Evolutionary conservation across 2,797 vertebrate genomes (phyloP).

Genomic region (Chiloscyllium punctatum): DNA sequence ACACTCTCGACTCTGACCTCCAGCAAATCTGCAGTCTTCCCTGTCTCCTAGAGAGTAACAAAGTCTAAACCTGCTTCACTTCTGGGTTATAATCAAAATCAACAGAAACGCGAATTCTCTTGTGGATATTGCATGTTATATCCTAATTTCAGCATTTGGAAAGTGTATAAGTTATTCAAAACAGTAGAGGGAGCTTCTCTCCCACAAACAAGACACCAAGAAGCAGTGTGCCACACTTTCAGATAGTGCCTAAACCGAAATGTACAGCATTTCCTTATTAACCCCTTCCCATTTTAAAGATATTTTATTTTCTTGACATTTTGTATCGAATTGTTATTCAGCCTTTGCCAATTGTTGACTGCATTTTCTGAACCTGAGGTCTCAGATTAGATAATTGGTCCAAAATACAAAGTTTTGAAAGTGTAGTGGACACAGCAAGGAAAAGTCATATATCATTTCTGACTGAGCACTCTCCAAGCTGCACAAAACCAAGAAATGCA

Average conservation of each 20-base stretch:
- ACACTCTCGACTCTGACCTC: too few relatives aligned
- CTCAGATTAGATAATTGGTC: not conserved
- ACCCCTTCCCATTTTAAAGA: not conserved
- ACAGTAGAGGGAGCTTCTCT: conserved; percentile 15
- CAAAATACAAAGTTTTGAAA: not conserved
- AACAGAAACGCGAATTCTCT: not conserved
- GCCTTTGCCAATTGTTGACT: not conserved
- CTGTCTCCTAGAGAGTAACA: not conserved
- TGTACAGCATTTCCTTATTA: not conserved
- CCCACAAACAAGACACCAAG: not conserved
- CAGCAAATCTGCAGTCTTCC: too few relatives aligned
- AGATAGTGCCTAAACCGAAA: not conserved
- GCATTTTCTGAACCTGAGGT: not conserved
- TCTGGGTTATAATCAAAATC: not conserved
- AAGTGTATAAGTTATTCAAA: not conserved
- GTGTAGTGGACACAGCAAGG: not conserved
- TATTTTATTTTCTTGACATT: not conserved
- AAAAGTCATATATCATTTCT: not conserved
- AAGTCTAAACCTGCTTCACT: not conserved
- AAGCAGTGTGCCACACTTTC: not conserved
- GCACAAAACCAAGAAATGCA: not conserved
- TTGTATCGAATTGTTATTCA: not conserved
- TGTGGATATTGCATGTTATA: not conserved
- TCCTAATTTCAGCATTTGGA: not conserved
- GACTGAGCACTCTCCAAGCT: not conserved